Base-by-base conservation (phyloP, 2,113 vertebrate species). In the Crotalus tigris region DNA sequence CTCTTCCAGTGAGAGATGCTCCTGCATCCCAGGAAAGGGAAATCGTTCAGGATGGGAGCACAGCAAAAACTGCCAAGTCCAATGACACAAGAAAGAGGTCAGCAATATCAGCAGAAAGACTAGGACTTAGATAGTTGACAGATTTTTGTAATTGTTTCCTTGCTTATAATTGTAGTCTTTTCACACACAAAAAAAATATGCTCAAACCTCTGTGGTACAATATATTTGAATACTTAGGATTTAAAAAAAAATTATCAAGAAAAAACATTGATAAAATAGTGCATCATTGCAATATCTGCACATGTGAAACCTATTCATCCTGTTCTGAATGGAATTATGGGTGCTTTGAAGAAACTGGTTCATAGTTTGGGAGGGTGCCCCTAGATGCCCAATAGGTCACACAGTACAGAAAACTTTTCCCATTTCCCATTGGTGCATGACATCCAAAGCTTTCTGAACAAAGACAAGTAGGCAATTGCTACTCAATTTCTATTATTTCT, bases 11-110 rank as follows among this genome's bases (percentile, higher is more conserved):
- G 91, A 97, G 98, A 96, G 99, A 99, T 91, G 97, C 98, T 19
- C 97, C 98, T 26, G 96, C 98, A 86, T 98, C 98, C n/a, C 98
- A 99, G 93, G 99, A 99, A 92, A 99, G 99, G 92, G 97, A 98
- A 89, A 95, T 98, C 12, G 96, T 97, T 59, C 98, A 98, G 85
- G 99, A 99, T 0, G 99, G 98, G 24, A 99, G 98, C 88, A 98
- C 97, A 92, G 98, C 98, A 97, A 99, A 99, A 98, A 99, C 98
- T 59, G 98, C 97, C 93, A 96, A 98, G 94, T 98, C 98, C 91
- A 96, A 97, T 0, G 99, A 99, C 90, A 98, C 98, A 58, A 98
- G 98, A 94, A 99, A 99, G 97, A 99, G 99, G 99, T 99, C 98
- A 2, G 97, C 92, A 24, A 0, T 81, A 44, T 1, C 92, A 0